Evolutionary conservation across 2,113 vertebrate genomes (phyloP).

Genomic region (Mesembrinibis cayennensis): DNA sequence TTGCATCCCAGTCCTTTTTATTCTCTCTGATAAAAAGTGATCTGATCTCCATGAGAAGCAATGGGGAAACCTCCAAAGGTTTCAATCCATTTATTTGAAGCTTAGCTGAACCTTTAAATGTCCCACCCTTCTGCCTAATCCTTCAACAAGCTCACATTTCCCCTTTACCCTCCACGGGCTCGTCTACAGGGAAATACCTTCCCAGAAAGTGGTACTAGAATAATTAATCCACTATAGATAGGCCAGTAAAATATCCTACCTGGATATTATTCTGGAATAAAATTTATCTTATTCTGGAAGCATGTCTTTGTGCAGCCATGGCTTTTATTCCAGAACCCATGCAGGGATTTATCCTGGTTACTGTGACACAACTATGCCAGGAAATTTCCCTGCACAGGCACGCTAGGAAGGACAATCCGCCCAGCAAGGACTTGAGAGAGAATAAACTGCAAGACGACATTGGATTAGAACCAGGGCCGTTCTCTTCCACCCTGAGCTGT

Average conservation of each 20-base stretch:
- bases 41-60: not conserved
- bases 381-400: not conserved
- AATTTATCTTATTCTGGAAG: not conserved
- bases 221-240: conserved; percentile 1
- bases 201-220: conserved; percentile 22
- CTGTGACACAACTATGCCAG: not conserved
- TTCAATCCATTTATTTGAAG: conserved; percentile 29
- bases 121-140: conserved; percentile 22
- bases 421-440: not conserved
- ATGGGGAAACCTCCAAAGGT: not conserved
- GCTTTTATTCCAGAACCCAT: not conserved
- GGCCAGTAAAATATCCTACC: not conserved
- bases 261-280: not conserved
- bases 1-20: not conserved
- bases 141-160: conserved; percentile 33
- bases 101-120: conserved; percentile 15
- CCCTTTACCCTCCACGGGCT: not conserved
- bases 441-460: not conserved
- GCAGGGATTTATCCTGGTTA: not conserved
- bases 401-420: not conserved
- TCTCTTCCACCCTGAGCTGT: not conserved
- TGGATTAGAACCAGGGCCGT: not conserved
- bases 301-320: not conserved
- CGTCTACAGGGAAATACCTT: conserved; percentile 37
- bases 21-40: not conserved